Evolutionary conservation across 2,113 vertebrate genomes (phyloP).

Genomic region (Thunnus maccoyii): DNA sequence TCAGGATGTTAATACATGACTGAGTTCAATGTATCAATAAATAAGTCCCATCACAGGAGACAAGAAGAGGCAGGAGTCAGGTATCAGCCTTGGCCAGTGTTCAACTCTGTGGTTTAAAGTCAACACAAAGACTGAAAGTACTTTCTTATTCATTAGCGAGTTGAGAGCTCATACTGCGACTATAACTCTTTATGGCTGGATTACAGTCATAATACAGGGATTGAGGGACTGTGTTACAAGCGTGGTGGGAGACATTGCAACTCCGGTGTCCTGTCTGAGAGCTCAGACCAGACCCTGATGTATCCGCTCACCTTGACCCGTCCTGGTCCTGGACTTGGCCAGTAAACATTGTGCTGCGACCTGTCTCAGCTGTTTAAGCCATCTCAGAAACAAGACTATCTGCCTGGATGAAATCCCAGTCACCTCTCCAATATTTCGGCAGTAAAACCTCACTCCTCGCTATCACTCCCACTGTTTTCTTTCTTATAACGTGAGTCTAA

Average conservation of each 20-base stretch:
- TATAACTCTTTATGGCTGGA: constrained; percentile 58
- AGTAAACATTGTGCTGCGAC: constrained; percentile 10
- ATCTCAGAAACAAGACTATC: constrained; percentile 47
- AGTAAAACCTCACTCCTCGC: constrained; percentile 54
- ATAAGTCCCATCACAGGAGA: constrained; percentile 28
- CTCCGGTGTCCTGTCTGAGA: constrained; percentile 57
- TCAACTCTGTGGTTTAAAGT: constrained; percentile 53
- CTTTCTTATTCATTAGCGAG: constrained; percentile 65
- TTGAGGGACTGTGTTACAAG: constrained; percentile 56
- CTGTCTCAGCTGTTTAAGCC: constrained; percentile 65
- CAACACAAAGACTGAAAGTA: constrained; percentile 51
- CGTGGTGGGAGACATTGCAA: constrained; percentile 42
- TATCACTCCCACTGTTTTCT: constrained; percentile 44
- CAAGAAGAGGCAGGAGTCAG: constrained; percentile 35
- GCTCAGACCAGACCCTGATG: constrained; percentile 22
- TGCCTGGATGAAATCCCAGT: constrained; percentile 55
- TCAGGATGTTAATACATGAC: neutral
- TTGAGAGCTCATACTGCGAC: constrained; percentile 60
- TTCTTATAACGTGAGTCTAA: constrained; percentile 17
- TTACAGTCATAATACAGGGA: constrained; percentile 50
- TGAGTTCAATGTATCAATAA: constrained; percentile 1
- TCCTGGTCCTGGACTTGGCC: constrained; percentile 12
- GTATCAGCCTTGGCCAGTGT: constrained; percentile 36
- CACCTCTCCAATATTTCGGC: constrained; percentile 27
- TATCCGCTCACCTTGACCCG: constrained; percentile 26